phyloP scores from a whole-genome alignment of 2,888 invertebrate genomes.

The Pandemis corylana region DNA sequence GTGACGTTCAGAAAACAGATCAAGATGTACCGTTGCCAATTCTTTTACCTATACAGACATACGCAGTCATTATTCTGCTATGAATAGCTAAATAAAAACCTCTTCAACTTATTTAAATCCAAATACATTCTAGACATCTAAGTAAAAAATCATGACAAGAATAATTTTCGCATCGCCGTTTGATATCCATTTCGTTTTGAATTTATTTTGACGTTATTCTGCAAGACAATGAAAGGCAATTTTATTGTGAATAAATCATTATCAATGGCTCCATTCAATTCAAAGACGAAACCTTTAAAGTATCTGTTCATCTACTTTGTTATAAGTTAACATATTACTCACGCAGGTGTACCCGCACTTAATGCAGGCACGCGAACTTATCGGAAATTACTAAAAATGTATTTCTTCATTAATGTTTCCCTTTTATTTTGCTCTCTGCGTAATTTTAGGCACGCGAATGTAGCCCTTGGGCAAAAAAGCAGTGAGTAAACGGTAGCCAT shows the following conservation, averaged over 20 bases:
- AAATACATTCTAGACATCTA: neutral
- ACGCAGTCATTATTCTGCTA: neutral
- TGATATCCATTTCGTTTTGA: neutral
- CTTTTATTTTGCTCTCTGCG: conserved; percentile 48
- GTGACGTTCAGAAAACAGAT: conserved; percentile 18
- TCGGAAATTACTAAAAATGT: conserved; percentile 41
- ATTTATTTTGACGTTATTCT: conserved; percentile 9
- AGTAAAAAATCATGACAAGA: conserved; percentile 11
- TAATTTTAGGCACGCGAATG: conserved; percentile 80
- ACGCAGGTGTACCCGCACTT: conserved; percentile 6
- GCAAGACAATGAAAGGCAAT: conserved; percentile 14
- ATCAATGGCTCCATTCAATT: conserved; percentile 10
- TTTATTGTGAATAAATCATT: conserved; percentile 14
- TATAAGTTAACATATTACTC: neutral
- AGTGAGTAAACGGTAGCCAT: conserved; percentile 70
- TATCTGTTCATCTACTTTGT: neutral
- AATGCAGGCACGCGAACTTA: conserved; percentile 37
- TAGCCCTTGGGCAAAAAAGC: conserved; percentile 57
- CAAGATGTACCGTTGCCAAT: conserved; percentile 25
- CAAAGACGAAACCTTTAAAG: conserved; percentile 2
- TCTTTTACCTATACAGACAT: conserved; percentile 11
- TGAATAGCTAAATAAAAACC: neutral
- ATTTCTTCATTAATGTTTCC: conserved; percentile 52
- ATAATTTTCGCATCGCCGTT: neutral
- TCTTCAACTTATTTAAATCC: neutral